Evolutionary conservation across 2,797 vertebrate species (phyloP).

Genomic region (Alfaro cultratus): DNA sequence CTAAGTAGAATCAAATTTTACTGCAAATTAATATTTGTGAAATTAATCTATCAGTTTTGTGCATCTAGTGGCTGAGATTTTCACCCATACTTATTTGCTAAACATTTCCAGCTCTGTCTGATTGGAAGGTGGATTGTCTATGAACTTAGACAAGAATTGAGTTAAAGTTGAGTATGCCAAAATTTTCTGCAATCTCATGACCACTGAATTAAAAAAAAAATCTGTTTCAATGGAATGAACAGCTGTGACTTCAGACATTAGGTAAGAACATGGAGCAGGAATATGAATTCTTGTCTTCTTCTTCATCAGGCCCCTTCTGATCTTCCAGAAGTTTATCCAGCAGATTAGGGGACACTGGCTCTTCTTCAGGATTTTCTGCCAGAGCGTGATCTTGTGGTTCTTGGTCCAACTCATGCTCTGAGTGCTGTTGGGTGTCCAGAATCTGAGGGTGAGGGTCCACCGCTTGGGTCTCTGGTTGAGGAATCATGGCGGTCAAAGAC

Average conservation of each 20-base stretch:
- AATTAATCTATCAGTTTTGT: background rate
- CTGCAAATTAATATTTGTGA: background rate
- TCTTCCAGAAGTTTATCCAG: conserved; percentile 87
- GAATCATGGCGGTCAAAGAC: conserved; percentile 79
- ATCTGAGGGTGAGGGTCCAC: conserved; percentile 80
- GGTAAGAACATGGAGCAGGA: conserved; percentile 84
- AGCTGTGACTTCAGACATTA: conserved; percentile 75
- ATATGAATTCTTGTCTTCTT: conserved; percentile 84
- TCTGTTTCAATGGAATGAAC: background rate
- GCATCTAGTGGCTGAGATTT: background rate
- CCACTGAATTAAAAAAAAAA: background rate
- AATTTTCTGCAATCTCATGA: background rate
- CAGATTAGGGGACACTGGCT: conserved; percentile 58
- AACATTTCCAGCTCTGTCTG: background rate
- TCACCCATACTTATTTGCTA: background rate
- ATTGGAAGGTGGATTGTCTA: background rate
- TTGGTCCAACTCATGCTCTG: conserved; percentile 46
- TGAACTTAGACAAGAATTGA: background rate
- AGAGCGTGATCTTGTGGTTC: conserved; percentile 30
- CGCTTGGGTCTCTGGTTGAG: conserved; percentile 80
- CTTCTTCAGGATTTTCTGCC: conserved; percentile 41
- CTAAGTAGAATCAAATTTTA: background rate
- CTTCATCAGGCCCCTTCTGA: conserved; percentile 40
- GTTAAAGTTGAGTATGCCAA: background rate
- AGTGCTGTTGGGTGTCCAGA: conserved; percentile 77